Conservation (phyloP, 2,888 invertebrate genomes). For the Muscina levida region DNA sequence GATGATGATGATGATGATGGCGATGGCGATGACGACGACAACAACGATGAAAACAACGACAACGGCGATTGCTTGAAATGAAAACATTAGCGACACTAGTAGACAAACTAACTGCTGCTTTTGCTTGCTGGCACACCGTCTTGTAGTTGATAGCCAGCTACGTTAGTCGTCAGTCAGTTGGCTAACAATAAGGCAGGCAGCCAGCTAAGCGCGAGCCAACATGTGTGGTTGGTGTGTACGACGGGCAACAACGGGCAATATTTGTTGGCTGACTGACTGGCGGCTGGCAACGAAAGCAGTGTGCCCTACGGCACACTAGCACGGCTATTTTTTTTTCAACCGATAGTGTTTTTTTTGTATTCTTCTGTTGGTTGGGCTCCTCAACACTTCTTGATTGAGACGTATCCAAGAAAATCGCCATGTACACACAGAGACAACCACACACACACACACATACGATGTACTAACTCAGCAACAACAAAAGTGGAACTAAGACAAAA, state of each 20-base stretch:
- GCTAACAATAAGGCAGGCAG: constrained; percentile 74
- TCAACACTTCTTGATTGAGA: constrained; percentile 66
- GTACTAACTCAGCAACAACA: no score
- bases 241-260: constrained; percentile 63
- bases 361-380: constrained; percentile 30
- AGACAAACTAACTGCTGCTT: constrained; percentile 56
- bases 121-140: constrained; percentile 68
- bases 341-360: neutral
- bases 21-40: constrained; percentile 40
- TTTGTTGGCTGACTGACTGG: constrained; percentile 67
- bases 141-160: constrained; percentile 73
- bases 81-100: constrained; percentile 63
- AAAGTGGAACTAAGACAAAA: constrained; percentile 37
- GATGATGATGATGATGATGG: neutral
- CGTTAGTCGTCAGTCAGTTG: constrained; percentile 78
- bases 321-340: constrained; percentile 20
- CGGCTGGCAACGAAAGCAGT: constrained; percentile 72
- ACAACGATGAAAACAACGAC: constrained; percentile 53
- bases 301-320: constrained; percentile 72
- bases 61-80: constrained; percentile 57
- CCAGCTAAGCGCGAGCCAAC: constrained; percentile 68
- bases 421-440: constrained; percentile 67
- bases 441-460: constrained; percentile 21
- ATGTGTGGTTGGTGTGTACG: constrained; percentile 58
- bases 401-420: constrained; percentile 76